Evolutionary conservation across 64 coral and sea anemone genomes (phyloP), one percentile per base, ranked within the genome.

Genomic region (Catalaphyllia jardinei): DNA sequence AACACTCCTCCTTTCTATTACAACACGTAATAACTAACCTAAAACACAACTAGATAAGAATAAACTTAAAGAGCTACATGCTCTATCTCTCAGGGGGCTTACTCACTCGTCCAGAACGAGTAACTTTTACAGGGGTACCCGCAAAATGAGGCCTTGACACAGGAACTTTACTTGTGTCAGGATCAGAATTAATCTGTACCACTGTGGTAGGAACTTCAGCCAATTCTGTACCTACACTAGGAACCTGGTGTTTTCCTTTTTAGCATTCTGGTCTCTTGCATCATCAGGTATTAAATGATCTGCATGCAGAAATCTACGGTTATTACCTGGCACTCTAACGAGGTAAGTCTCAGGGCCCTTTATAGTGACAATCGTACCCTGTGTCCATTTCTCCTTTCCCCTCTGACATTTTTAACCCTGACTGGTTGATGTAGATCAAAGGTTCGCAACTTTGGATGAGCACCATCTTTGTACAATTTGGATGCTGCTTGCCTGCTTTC

Each of bases 301-400:
- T 35, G 33, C 33, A 35, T 35, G 33, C 3, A 35, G 1, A 35
- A 35, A 29, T 55, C 49, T 24, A 79, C 77, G 75, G 17, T 80
- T 64, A 72, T 89, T 89, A 28, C 88, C 76, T 39, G 88, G 76
- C 4, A 89, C 88, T 79, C 88, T 79, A 65, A 89, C 77, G 6
- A 78, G 76, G 18, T 89, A 80, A 49, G 88, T 89, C 31, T 80
- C 76, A 27, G 75, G 88, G 30, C 63, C 88, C 76, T 79, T 71
- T 18, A 89, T 60, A 11, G 74, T 35, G 17, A 89, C 76, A 79
- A 89, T 79, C 55, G 76, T 89, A 67, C 88, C 62, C 63, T 6
- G 88, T 89, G 72, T 89, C 88, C 88, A 89, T 71, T 89, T 89
- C 76, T 90, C 88, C 77, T 54, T 81, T 52, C 78, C 77, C 46